Conservation (phyloP, 2,797 vertebrate genomes). For the Premnoplex brunnescens region DNA sequence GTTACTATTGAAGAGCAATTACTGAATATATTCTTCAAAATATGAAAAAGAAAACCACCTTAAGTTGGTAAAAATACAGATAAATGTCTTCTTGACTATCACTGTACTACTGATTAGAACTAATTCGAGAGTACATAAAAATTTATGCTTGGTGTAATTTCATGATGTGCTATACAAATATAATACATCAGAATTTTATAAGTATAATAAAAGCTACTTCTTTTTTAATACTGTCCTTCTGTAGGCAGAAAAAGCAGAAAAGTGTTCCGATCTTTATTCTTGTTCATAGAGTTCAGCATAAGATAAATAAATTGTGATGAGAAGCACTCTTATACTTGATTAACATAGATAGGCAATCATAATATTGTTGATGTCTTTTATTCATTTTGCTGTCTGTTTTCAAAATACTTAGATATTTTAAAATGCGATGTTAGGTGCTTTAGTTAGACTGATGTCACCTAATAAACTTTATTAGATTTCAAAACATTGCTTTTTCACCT, state of each 20-base stretch:
- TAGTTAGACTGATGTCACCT: neutral
- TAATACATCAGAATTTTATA: neutral
- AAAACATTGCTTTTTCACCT: neutral
- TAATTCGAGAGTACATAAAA: neutral
- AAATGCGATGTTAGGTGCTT: neutral
- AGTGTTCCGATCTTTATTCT: neutral
- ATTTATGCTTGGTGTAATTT: neutral
- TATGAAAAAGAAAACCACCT: neutral
- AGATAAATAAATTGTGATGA: neutral
- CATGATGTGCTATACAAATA: neutral
- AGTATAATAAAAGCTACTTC: neutral
- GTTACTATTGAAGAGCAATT: neutral
- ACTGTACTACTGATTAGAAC: neutral
- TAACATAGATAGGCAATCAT: neutral
- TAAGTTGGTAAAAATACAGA: neutral
- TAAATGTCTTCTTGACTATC: neutral
- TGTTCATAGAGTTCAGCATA: neutral
- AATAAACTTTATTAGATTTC: neutral
- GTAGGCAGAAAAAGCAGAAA: neutral
- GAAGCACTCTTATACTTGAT: neutral
- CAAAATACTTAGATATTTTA: neutral
- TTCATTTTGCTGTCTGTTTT: neutral
- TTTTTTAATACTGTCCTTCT: neutral
- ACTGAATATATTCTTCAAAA: neutral
- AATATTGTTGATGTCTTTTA: neutral